Evolutionary conservation across 2,888 invertebrate species (phyloP).

Genomic region (Fragum fragum): DNA sequence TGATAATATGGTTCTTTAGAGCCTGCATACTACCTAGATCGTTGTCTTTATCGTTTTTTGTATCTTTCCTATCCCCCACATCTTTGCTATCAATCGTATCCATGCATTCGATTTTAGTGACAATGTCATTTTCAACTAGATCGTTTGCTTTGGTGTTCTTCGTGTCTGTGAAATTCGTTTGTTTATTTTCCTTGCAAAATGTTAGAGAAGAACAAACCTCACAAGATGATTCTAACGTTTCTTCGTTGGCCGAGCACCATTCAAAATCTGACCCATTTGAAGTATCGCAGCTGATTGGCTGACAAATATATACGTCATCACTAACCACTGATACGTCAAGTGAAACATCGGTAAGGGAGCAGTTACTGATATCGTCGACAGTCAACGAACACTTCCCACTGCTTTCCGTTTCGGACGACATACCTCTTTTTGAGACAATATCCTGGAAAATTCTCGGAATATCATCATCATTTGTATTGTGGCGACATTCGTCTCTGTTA

Average conservation of each 20-base stretch:
- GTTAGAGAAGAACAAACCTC: background rate
- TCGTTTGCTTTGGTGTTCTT: no score
- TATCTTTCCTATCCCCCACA: no score
- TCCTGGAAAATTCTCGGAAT: conserved; percentile 12
- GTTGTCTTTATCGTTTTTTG: no score
- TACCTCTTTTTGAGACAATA: background rate
- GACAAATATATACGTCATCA: background rate
- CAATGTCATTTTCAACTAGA: no score
- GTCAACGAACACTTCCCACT: background rate
- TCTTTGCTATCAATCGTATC: no score
- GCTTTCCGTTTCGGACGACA: background rate
- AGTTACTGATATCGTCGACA: background rate
- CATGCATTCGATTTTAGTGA: no score
- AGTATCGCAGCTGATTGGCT: background rate
- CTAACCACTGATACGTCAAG: background rate
- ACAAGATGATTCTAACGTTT: background rate
- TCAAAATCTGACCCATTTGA: background rate
- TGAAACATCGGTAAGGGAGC: background rate
- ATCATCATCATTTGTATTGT: background rate
- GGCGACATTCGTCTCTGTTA: background rate
- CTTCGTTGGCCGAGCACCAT: background rate
- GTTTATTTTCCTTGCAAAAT: background rate
- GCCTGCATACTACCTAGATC: no score
- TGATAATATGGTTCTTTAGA: no score
- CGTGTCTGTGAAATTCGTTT: no score